Evolutionary conservation across 2,888 invertebrate species (phyloP), one percentile per base, ranked within the genome.

Genomic region (Thelaira solivaga): DNA sequence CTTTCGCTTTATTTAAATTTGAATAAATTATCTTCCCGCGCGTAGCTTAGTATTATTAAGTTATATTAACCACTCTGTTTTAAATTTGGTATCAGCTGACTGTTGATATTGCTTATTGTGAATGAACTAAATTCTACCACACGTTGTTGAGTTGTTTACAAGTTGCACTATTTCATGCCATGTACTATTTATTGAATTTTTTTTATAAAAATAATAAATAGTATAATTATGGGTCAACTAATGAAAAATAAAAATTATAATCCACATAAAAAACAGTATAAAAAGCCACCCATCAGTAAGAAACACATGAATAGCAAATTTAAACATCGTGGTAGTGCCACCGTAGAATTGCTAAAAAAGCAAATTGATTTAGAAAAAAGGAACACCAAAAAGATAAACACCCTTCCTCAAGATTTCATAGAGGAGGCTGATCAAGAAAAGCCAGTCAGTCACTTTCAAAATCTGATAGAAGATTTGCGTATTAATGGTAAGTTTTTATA

Each of bases 311-410:
- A 78, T 34, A 78, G 74, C 20, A 78, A 78, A 65, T 78, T 71
- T 31, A 78, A 78, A 36, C 78, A 78, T 65, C 74, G 78, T 34
- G 78, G 78, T 3, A 78, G 74, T 31, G 59, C 78, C 13, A 78
- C 78, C 0, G 78, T 78, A 2, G 78, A 78, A 10, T 31, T 55
- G 13, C 4, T 78, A 8, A 78, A 74, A 10, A 74, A 74, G 36
- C 78, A 78, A 61, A 78, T 78, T 22, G 69, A 78, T 8, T 71
- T 78, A 53, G 78, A 78, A 26, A 74, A 74, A 29, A 61, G 26
- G 20, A 64, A 20, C 3, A 26, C 34, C 16, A 34, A 69, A 16
- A 74, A 61, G 13, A 64, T 51, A 47, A 5, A 10, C 4, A 11
- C 61, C 0, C 22, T 16, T 2, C 7, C 2, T 0, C 11, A 22